Evolutionary conservation across 2,113 vertebrate species (phyloP), one percentile per base, ranked within the genome.

Genomic region (Gnathonemus longibarbis): DNA sequence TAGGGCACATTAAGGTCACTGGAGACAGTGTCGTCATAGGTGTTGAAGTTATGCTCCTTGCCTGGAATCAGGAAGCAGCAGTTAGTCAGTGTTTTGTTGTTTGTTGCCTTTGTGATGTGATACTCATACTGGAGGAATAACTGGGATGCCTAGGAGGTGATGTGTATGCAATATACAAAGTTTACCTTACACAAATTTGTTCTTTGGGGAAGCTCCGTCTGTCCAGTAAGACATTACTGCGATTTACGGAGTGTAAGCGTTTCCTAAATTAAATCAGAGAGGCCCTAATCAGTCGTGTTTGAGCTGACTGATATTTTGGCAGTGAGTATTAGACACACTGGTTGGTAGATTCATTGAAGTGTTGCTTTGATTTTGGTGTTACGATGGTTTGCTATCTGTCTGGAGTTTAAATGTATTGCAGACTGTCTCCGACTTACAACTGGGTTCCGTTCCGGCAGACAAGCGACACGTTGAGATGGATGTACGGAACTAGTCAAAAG

Each of bases 1-100:
- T 99, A 99, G 3, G 98, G 97, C 1, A 98, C 95, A 0, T 97
- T 98, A 93, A 98, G 88, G 3, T 93, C 94, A 90, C 95, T 96
- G 62, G 97, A 96, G 21, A 4, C 92, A 62, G 90, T 93, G 89
- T 98, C 97, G 56, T 95, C 0, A 0, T 97, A 97, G 91, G 92
- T 96, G 56, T 96, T 94, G 70, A 99, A 99, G 93, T 98, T 98
- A 92, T 95, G 89, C 0, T 95, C 94, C 91, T 0, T 96, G 80
- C 95, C 97, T 97, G 90, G 1, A 50, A 46, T 89, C 49, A n/a
- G 6, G 35, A 52, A 46, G 19, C 31, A 85, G 13, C 15, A 27
- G 88, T 1, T 49, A 6, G 31, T 80, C 5, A 0, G 8, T 21
- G 8, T 62, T 35, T 80, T 80, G 74, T 70, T 11, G n/a, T 27